Base-by-base conservation (phyloP, 2,113 vertebrate species). In the Crotalus horridus region DNA sequence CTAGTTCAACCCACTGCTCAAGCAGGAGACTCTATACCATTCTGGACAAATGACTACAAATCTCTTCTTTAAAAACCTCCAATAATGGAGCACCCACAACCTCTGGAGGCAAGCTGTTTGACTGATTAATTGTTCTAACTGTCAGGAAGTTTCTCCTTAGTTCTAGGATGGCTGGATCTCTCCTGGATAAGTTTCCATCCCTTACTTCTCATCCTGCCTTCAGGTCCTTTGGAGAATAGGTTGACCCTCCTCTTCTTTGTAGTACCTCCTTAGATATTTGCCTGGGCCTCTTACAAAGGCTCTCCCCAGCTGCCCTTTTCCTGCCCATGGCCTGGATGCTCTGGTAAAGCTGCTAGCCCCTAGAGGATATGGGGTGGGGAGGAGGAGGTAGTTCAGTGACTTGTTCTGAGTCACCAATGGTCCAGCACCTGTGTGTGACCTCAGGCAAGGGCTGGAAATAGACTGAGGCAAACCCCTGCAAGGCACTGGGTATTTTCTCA, bases 401-500 rank as follows among this genome's bases (percentile, higher is more conserved):
- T 87, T 58, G 17, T 48, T 94, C 90, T 90, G 94, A 94, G 92
- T 90, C 93, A 94, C 93, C 91, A 1, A 54, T 43, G 88, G 91
- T 93, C 92, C 91, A 90, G 92, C 92, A 96, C 91, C 95, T 92
- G 91, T 87, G 51, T 5, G 92, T 64, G 53, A 91, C 91, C 91
- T 88, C 90, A 21, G 61, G 74, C 17, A 29, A 89, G 55, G 93
- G 55, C 48, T 93, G 64, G 2, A 43, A 89, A 91, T 4, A 74
- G 89, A 55, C 74, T 89, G 69, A 87, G 90, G 89, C 89, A 93
- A 92, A 86, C 92, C 95, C 93, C 95, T 92, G 94, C 61, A 1
- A 74, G 85, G 43, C 15, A 46, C 39, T 86, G 87, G 23, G 10
- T 8, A 9, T 4, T 15, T 33, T 61, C 61, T 53, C 69, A 4